Conservation (phyloP, 2,888 invertebrate genomes). For the Mesorhabditis spiculigera region DNA sequence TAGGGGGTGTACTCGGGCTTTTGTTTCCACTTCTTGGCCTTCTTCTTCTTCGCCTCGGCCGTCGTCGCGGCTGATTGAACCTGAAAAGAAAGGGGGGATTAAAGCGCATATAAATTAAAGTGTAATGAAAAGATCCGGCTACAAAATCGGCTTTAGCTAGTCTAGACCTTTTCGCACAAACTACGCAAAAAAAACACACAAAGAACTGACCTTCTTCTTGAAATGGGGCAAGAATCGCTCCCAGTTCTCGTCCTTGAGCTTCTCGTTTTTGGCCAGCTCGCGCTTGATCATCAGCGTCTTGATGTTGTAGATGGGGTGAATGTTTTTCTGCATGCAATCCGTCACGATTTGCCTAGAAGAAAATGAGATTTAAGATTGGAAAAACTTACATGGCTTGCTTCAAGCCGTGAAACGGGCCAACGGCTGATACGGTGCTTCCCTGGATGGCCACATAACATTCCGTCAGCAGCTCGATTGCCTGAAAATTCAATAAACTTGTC, state of each 20-base stretch:
- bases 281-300: slow-evolving; percentile 90
- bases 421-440: slow-evolving; percentile 89
- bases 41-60: slow-evolving; percentile 54
- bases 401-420: slow-evolving; percentile 89
- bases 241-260: slow-evolving; percentile 88
- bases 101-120: not conserved
- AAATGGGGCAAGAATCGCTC: slow-evolving; percentile 92
- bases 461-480: slow-evolving; percentile 84
- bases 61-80: slow-evolving; percentile 49
- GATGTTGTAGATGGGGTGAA: slow-evolving; percentile 97
- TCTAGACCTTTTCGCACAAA: not conserved
- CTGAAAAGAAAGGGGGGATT: slow-evolving; percentile 17
- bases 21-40: slow-evolving; percentile 70
- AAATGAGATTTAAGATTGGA: not conserved
- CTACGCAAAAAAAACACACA: not conserved
- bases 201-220: slow-evolving; percentile 73
- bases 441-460: slow-evolving; percentile 84
- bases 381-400: slow-evolving; percentile 60
- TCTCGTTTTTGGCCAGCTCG: slow-evolving; percentile 88
- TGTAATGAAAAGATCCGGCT: not conserved
- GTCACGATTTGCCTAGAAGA: slow-evolving; percentile 71
- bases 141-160: not conserved
- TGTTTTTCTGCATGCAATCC: slow-evolving; percentile 90
- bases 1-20: slow-evolving; percentile 96
- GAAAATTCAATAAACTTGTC: not conserved